Base-by-base conservation (phyloP, 1,140 invertebrate species). In the Solenopsis invicta region DNA sequence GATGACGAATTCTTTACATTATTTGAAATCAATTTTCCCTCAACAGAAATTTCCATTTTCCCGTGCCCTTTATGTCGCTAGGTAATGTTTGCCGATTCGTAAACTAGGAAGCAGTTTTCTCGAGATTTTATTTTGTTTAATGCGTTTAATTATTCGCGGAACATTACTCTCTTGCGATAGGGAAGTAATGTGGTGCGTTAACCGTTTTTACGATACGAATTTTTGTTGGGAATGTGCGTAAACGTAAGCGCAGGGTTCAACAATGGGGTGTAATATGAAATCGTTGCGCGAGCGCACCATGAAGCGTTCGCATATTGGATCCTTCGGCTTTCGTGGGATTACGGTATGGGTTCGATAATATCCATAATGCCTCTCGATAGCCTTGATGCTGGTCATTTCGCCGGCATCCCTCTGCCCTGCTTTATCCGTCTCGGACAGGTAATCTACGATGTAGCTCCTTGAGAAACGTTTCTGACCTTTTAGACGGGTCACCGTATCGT, bases 241-340 rank as follows among this genome's bases (percentile, higher is more conserved):
- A 61, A 16, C 13, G 48, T 45, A 4, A 13, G 10, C 37, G 78
- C 24, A n/a, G 48, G 21, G 50, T 48, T 13, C 80, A 48, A 61
- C 80, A 59, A 82, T 34, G 41, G 41, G 16, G 21, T 3, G 80
- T 82, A 84, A 74, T 74, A 21, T 18, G 80, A 84, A 75, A 21
- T 67, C 52, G 72, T 61, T 75, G 54, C 13, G 34, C 54, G 54
- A 56, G 72, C 54, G 72, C 52, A 37, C 29, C 6, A 13, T 59
- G 71, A 56, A 37, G n/a, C 80, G 67, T 82, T 59, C 64, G 80
- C 69, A 74, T 84, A 84, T 84, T 84, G 80, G 41, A 75, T 75
- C 69, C 69, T 75, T 13, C 41, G 54, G 80, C 80, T 84, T 84
- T 84, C 80, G 54, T 6, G 24, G 80, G 69, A 84, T 74, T 64